A percentile compares a stretch with the other conserved stretches of the same genome.
Conservation (phyloP, 2,113 vertebrate genomes). For the Raphicerus campestris region DNA sequence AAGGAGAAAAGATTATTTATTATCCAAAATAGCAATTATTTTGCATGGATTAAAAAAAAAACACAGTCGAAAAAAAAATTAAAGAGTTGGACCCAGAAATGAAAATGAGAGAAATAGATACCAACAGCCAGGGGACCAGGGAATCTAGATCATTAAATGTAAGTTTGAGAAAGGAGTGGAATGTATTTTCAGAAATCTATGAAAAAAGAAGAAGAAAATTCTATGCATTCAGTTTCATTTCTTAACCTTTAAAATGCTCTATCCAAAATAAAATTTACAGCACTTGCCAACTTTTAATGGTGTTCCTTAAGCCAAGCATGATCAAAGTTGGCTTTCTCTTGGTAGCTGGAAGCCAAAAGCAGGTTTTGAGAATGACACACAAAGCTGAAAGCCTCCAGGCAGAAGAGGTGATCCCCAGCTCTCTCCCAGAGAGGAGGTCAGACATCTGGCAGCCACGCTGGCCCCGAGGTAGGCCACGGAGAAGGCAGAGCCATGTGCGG, state of each 20-base stretch:
- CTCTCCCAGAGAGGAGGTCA: slow-evolving; percentile 49
- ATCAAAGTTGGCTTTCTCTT: slow-evolving; percentile 44
- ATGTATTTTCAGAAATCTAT: background rate
- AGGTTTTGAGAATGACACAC: background rate
- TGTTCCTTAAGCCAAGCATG: background rate
- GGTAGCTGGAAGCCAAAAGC: slow-evolving; percentile 22
- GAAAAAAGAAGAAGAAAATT: slow-evolving; percentile 7
- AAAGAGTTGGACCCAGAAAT: background rate
- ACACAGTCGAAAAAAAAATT: background rate
- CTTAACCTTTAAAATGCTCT: slow-evolving; percentile 1
- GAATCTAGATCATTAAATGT: background rate
- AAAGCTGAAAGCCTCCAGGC: slow-evolving; percentile 30
- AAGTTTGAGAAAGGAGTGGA: background rate
- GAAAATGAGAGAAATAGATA: background rate
- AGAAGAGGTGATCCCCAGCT: slow-evolving; percentile 52
- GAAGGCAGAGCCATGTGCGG: slow-evolving; percentile 51
- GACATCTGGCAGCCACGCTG: slow-evolving; percentile 72
- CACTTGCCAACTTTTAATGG: background rate
- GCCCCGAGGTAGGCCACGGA: slow-evolving; percentile 41
- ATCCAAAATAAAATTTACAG: slow-evolving; percentile 45
- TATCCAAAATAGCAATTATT: background rate
- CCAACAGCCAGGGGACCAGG: background rate
- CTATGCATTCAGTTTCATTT: slow-evolving; percentile 17
- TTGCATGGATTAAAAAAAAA: background rate
- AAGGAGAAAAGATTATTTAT: background rate